phyloP scores from a whole-genome alignment of 2,888 invertebrate genomes.

The Bellardia pandia region DNA sequence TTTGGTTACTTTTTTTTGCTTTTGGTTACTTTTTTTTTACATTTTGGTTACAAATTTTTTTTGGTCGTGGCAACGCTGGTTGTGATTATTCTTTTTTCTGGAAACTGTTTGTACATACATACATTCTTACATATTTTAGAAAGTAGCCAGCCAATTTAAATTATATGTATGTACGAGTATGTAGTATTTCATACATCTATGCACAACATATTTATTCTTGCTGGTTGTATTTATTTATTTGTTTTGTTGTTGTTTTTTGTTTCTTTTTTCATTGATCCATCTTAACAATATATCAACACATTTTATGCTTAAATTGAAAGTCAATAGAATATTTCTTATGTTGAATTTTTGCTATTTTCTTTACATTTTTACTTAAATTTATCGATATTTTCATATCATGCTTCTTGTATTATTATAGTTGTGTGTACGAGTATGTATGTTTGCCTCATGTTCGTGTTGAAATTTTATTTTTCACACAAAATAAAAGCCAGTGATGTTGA shows the following conservation, averaged over 20 bases:
- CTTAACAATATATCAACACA: slow-evolving; percentile 56
- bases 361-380: slow-evolving; percentile 39
- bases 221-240: neutral
- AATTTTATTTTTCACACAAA: slow-evolving; percentile 44
- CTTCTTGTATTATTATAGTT: slow-evolving; percentile 24
- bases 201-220: neutral
- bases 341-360: slow-evolving; percentile 12
- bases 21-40: no score
- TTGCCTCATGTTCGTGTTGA: neutral
- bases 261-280: slow-evolving; percentile 10
- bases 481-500: neutral
- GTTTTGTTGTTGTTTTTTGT: neutral
- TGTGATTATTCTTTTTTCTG: neutral
- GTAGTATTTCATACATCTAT: neutral
- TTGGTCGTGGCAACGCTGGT: no score
- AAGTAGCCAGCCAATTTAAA: slow-evolving; percentile 60
- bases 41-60: no score
- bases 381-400: slow-evolving; percentile 51
- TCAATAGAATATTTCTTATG: slow-evolving; percentile 57
- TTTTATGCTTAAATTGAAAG: slow-evolving; percentile 62
- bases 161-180: neutral
- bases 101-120: slow-evolving; percentile 23
- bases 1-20: no score
- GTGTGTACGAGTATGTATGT: neutral
- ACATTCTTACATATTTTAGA: slow-evolving; percentile 53